phyloP scores from a whole-genome alignment of 2,797 vertebrate species.

The Anomalospiza imberbis region DNA sequence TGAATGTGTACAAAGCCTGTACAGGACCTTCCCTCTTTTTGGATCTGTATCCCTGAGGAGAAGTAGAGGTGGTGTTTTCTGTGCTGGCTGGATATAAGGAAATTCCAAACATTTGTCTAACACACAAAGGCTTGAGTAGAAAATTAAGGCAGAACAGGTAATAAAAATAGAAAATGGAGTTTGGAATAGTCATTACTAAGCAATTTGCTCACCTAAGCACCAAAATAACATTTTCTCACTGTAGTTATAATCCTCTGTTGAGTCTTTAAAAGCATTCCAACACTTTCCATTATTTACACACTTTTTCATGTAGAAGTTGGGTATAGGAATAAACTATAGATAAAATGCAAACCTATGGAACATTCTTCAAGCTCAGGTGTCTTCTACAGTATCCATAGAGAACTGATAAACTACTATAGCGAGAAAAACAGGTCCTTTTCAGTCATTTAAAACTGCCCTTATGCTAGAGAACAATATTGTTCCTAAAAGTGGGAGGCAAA shows the following conservation, averaged over 20 bases:
- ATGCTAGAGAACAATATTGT: background rate
- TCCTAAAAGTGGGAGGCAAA: background rate
- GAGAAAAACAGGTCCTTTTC: background rate
- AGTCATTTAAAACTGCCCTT: background rate
- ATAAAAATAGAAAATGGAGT: background rate
- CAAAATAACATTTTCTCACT: background rate
- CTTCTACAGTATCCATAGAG: background rate
- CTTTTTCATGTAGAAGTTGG: background rate
- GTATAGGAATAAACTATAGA: background rate
- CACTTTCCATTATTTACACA: background rate
- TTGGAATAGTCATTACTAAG: background rate
- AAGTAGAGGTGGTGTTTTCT: background rate
- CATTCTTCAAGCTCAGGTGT: background rate
- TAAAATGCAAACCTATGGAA: background rate
- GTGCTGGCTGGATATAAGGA: background rate
- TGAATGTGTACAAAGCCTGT: background rate
- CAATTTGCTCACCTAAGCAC: background rate
- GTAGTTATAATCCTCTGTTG: background rate
- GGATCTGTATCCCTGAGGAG: background rate
- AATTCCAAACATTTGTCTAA: background rate
- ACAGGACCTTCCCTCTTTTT: background rate
- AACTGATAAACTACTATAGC: background rate
- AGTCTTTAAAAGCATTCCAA: background rate
- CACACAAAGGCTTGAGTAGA: background rate
- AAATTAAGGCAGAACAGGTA: background rate